Evolutionary conservation across 2,113 vertebrate species (phyloP).

Genomic region (Hypanus sabinus): DNA sequence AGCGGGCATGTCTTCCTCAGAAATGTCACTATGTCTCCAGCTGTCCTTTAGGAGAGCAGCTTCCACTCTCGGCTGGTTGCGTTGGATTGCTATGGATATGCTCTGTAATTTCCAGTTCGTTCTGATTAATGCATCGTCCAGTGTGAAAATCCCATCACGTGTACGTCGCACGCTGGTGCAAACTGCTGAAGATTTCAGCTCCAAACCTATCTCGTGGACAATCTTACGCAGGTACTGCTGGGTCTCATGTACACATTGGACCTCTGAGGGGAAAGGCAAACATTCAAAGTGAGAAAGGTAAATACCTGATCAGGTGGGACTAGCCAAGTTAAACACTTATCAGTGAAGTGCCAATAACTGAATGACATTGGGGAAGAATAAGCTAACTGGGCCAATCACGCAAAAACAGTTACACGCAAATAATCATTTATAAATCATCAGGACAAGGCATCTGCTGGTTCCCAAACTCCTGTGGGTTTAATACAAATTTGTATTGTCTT

Average conservation of each 20-base stretch:
- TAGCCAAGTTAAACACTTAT: not conserved
- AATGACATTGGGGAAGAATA: too few species aligned
- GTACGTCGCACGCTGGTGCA: slow-evolving; percentile 73
- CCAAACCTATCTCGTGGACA: slow-evolving; percentile 82
- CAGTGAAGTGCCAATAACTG: not conserved
- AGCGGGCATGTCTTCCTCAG: not conserved
- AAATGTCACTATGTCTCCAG: not conserved
- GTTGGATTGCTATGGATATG: slow-evolving; percentile 55
- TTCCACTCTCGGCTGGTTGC: too few species aligned
- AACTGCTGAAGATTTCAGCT: slow-evolving; percentile 73
- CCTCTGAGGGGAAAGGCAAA: slow-evolving; percentile 57
- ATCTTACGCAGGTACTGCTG: slow-evolving; percentile 76
- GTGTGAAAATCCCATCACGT: slow-evolving; percentile 69
- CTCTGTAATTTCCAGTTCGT: slow-evolving; percentile 67
- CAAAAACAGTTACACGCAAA: too few species aligned
- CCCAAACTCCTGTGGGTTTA: too few species aligned
- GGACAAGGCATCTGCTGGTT: too few species aligned
- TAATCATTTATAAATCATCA: too few species aligned
- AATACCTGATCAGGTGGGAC: not conserved
- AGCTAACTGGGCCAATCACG: too few species aligned
- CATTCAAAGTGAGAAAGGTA: too few species aligned
- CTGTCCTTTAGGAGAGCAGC: not conserved
- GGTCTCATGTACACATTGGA: slow-evolving; percentile 84
- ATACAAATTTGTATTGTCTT: too few species aligned
- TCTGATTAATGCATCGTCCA: slow-evolving; percentile 66